A percentile compares a stretch with the other conserved stretches of the same genome.
phyloP scores from a whole-genome alignment of 2,888 invertebrate species.

The Steinernema carpocapsae region DNA sequence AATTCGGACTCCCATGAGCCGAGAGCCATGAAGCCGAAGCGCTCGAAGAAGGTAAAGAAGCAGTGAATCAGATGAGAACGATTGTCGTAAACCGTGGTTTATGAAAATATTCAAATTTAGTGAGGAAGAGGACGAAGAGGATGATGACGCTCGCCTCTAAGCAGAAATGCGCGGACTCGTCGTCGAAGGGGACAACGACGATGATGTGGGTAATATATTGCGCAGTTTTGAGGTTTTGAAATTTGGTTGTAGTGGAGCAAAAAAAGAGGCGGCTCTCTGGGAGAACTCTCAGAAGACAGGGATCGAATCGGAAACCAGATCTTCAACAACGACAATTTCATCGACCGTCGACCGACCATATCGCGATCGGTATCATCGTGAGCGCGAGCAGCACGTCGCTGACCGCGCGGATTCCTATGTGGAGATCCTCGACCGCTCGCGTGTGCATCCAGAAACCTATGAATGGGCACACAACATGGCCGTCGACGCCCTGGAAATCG shows the following conservation, averaged over 20 bases:
- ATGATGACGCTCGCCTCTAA: constrained; percentile 69
- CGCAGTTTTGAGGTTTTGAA: not conserved
- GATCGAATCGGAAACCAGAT: constrained; percentile 32
- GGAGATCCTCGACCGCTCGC: constrained; percentile 87
- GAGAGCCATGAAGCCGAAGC: constrained; percentile 56
- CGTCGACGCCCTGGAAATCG: constrained; percentile 93
- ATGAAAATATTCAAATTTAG: too few species aligned
- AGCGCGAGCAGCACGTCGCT: constrained; percentile 69
- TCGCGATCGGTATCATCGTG: not conserved
- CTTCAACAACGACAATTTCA: constrained; percentile 44
- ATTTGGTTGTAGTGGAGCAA: constrained; percentile 43
- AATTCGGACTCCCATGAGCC: constrained; percentile 74
- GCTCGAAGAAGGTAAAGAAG: constrained; percentile 76
- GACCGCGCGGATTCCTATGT: constrained; percentile 71
- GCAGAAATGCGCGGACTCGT: constrained; percentile 81
- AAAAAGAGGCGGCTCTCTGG: constrained; percentile 73
- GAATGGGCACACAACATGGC: constrained; percentile 99
- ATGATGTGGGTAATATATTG: constrained; percentile 46
- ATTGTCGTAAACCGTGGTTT: too few species aligned
- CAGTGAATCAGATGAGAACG: constrained; percentile 45
- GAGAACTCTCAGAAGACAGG: constrained; percentile 84
- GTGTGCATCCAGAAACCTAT: constrained; percentile 98
- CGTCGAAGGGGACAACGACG: constrained; percentile 89
- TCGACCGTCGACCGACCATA: constrained; percentile 35
- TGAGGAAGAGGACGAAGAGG: constrained; percentile 80